Conservation (phyloP, 2,797 vertebrate genomes). For the Acropternis orthonyx region DNA sequence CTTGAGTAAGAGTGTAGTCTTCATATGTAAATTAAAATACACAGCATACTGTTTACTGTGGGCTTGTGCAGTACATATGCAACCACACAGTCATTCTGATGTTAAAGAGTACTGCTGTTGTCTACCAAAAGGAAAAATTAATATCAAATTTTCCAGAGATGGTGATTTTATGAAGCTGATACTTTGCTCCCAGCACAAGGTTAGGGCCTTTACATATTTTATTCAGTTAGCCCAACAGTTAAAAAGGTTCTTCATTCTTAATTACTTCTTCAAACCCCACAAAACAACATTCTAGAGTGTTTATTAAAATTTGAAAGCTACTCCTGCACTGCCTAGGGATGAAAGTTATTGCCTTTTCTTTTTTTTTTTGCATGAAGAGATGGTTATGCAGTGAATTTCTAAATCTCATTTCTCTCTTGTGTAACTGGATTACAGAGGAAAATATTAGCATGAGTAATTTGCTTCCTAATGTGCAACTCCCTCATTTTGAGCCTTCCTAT, state of each 20-base stretch:
- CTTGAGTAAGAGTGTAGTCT: not conserved
- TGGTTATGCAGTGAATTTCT: slow-evolving; percentile 9
- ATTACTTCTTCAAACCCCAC: slow-evolving; percentile 6
- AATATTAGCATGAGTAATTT: slow-evolving; percentile 41
- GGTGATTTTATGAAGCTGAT: not conserved
- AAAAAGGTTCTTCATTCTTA: slow-evolving; percentile 25
- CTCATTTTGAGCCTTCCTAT: not conserved
- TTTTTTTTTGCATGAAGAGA: not conserved
- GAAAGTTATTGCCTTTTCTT: not conserved
- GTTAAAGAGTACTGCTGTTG: not conserved
- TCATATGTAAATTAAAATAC: not conserved
- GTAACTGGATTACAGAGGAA: slow-evolving; percentile 43
- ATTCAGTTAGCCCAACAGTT: not conserved
- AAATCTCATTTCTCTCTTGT: slow-evolving; percentile 41
- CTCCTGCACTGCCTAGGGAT: slow-evolving; percentile 22
- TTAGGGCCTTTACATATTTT: not conserved
- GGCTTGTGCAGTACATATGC: not conserved
- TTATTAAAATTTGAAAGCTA: slow-evolving; percentile 39
- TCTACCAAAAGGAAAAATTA: not conserved
- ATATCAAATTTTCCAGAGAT: not conserved
- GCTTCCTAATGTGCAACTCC: slow-evolving; percentile 10
- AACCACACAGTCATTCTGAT: not conserved
- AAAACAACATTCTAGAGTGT: slow-evolving; percentile 10
- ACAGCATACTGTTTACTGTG: not conserved
- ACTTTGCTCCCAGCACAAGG: not conserved